phyloP scores from a whole-genome alignment of 2,888 invertebrate species.

The Cephus spinipes region DNA sequence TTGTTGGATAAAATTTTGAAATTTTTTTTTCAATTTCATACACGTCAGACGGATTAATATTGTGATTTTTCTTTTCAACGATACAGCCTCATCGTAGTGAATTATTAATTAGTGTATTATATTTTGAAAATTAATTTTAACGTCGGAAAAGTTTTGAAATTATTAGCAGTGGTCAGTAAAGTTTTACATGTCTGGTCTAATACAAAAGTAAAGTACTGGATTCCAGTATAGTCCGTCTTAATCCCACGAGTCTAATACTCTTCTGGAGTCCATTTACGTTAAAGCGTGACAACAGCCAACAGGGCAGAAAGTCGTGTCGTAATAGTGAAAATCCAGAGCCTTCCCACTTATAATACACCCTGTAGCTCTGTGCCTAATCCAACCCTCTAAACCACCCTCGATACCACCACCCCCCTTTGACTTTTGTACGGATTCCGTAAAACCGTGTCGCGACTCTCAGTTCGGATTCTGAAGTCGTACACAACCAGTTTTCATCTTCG shows the following conservation, averaged over 20 bases:
- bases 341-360: slow-evolving; percentile 34
- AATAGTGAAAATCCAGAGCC: slow-evolving; percentile 33
- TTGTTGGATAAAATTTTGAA: too few relatives aligned
- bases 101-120: neutral
- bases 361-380: slow-evolving; percentile 55
- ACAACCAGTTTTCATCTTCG: neutral
- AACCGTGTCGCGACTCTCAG: slow-evolving; percentile 41
- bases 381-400: slow-evolving; percentile 40
- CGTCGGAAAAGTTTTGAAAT: neutral
- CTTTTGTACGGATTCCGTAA: slow-evolving; percentile 53
- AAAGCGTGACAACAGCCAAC: slow-evolving; percentile 2
- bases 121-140: neutral
- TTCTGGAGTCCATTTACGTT: neutral
- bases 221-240: neutral
- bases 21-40: neutral
- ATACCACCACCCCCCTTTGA: slow-evolving; percentile 10
- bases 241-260: slow-evolving; percentile 2
- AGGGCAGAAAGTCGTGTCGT: slow-evolving; percentile 1
- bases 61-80: neutral
- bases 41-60: neutral
- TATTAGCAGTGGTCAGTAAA: neutral
- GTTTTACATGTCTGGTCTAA: neutral
- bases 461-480: slow-evolving; percentile 18
- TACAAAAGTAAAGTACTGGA: neutral
- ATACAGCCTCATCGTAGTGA: too few relatives aligned